phyloP scores from a whole-genome alignment of 2,888 invertebrate genomes.

The Nyleta sp. region DNA sequence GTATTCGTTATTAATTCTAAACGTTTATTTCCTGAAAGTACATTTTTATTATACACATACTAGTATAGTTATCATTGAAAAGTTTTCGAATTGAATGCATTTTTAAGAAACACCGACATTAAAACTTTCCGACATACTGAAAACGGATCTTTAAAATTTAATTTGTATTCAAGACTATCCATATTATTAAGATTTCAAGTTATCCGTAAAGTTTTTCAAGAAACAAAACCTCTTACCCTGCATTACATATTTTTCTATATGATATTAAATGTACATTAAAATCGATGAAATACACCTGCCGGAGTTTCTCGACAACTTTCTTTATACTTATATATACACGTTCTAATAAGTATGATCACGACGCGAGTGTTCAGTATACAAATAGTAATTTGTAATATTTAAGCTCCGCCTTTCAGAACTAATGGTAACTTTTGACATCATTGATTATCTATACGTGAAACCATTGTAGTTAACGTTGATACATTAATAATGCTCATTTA shows the following conservation, averaged over 20 bases:
- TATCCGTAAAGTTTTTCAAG: conserved; percentile 17
- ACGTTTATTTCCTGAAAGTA: neutral
- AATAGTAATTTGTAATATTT: conserved; percentile 18
- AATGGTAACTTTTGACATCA: conserved; percentile 10
- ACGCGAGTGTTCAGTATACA: conserved; percentile 5
- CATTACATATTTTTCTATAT: conserved; percentile 17
- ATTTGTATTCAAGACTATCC: conserved; percentile 24
- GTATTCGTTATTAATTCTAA: neutral
- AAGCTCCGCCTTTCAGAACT: neutral
- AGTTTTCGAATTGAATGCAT: conserved; percentile 11
- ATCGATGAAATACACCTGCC: conserved; percentile 24
- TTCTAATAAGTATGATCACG: conserved; percentile 19
- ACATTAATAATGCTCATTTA: neutral
- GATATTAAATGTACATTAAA: conserved; percentile 31
- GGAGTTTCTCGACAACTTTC: conserved; percentile 16
- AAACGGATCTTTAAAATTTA: conserved; percentile 19
- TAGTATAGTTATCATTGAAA: neutral
- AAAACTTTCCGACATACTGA: neutral
- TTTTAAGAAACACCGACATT: conserved; percentile 9
- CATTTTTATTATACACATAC: neutral
- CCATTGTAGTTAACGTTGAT: conserved; percentile 6
- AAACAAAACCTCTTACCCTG: neutral
- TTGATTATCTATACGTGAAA: conserved; percentile 3
- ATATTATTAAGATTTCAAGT: conserved; percentile 36
- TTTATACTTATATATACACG: neutral